Percentiles rank a stretch among this genome's conserved stretches.
Conservation (phyloP, 2,888 invertebrate species). For the Chrysolina oricalcia region DNA sequence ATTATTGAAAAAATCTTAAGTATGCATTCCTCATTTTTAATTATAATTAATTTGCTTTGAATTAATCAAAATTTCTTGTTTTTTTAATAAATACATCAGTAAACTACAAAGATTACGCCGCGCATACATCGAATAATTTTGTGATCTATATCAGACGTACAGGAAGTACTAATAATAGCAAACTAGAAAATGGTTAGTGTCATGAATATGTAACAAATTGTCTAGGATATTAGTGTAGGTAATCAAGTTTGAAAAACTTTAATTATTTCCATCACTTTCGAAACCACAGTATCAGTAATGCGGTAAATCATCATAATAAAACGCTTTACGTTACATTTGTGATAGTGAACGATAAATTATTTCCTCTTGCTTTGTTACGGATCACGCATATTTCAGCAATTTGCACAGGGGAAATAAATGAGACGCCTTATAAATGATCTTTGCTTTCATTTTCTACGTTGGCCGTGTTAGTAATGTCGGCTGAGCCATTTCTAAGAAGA, state of each 20-base stretch:
- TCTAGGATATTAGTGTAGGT: conserved; percentile 16
- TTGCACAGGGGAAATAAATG: conserved; percentile 5
- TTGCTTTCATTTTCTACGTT: conserved; percentile 3
- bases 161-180: conserved; percentile 16
- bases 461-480: neutral
- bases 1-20: too few species aligned
- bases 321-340: conserved; percentile 13
- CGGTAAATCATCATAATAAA: conserved; percentile 23
- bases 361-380: conserved; percentile 16
- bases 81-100: neutral
- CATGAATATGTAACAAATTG: conserved; percentile 15
- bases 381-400: conserved; percentile 20
- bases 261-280: conserved; percentile 23
- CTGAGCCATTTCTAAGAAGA: conserved; percentile 4
- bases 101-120: neutral
- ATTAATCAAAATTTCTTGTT: too few species aligned
- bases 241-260: conserved; percentile 17
- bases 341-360: conserved; percentile 17
- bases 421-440: conserved; percentile 8
- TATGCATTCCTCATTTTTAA: too few species aligned
- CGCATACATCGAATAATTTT: neutral
- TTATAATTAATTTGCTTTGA: too few species aligned
- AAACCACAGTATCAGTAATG: conserved; percentile 17
- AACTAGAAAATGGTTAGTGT: neutral
- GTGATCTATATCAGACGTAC: neutral